Base-by-base conservation (phyloP, 2,888 invertebrate species). In the Torymus texanus region DNA sequence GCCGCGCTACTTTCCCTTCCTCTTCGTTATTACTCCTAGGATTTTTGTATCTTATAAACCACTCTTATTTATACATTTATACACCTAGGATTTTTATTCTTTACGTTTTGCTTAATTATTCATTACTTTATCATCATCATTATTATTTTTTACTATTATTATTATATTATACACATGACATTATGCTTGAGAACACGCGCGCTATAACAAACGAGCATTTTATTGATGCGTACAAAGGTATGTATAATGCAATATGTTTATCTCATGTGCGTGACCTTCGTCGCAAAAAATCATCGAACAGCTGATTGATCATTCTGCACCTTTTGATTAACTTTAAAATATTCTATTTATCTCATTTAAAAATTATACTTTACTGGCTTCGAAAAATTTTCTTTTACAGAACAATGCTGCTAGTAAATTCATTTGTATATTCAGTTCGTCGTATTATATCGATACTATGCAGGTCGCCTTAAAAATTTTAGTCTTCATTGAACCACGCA, bases 1-100 rank as follows among this genome's bases (percentile, higher is more conserved):
- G 13, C 75, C 58, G 59, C 63, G 51, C 66, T 72, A n/a, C 41
- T 72, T 66, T 73, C 50, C 14, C 14, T 55, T 74, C 29, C 14
- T 12, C 55, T 16, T 65, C 66, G 51, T 77, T 24, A 14, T 21
- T 67, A 74, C 70, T 65, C 51, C 73, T 77, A 80, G 53, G 51
- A 68, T 58, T 63, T 74, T 18, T 51, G 51, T 24, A 18, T 51
- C 21, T 62, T 68, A 73, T 75, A 76, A 75, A 79, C 50, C 66
- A 71, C 76, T 71, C 70, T 76, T 78, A 79, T 79, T 73, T 79
- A 81, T 81, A 81, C 78, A 78, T 79, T 81, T 79, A 81, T 76
- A 79, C 75, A 73, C 62, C 72, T 81, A 81, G 65, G 58, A 73
- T 77, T 73, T 77, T 70, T 51, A 29, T 66, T 61, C 13, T 70